phyloP scores from a whole-genome alignment of 2,113 vertebrate species.

The Triplophysa rosa region DNA sequence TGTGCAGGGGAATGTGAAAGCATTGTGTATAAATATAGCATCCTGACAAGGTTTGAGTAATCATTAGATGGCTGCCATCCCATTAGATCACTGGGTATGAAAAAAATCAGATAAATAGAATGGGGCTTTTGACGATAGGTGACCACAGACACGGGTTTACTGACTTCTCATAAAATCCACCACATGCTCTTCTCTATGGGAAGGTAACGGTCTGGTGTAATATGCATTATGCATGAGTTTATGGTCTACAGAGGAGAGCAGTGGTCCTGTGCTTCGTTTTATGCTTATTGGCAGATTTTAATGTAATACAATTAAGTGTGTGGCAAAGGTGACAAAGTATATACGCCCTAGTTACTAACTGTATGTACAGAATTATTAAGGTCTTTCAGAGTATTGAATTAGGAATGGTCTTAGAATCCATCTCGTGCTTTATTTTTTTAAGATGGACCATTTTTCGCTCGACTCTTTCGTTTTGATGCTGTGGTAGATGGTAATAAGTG shows the following conservation, averaged over 20 bases:
- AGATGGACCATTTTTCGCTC: slow-evolving; percentile 29
- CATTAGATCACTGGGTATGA: slow-evolving; percentile 19
- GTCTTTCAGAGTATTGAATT: neutral
- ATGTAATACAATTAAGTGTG: neutral
- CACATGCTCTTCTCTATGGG: slow-evolving; percentile 23
- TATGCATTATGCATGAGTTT: slow-evolving; percentile 37
- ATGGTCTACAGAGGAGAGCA: slow-evolving; percentile 20
- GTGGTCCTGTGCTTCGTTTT: neutral
- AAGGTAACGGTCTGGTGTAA: slow-evolving; percentile 2
- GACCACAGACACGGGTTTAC: slow-evolving; percentile 17
- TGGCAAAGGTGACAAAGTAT: neutral
- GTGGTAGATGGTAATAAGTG: slow-evolving; percentile 56
- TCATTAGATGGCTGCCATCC: no score
- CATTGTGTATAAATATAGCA: neutral
- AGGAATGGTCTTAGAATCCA: neutral
- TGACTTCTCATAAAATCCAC: slow-evolving; percentile 29
- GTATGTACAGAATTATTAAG: slow-evolving; percentile 8
- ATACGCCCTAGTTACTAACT: neutral
- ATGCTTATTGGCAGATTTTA: slow-evolving; percentile 27
- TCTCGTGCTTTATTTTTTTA: neutral
- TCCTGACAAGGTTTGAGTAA: neutral
- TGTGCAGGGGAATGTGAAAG: neutral
- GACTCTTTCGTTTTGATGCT: slow-evolving; percentile 36
- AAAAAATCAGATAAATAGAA: slow-evolving; percentile 13
- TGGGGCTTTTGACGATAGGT: slow-evolving; percentile 14